Conservation (phyloP, 37 sponge, comb jelly and placozoan species). For the Ephydatia muelleri region DNA sequence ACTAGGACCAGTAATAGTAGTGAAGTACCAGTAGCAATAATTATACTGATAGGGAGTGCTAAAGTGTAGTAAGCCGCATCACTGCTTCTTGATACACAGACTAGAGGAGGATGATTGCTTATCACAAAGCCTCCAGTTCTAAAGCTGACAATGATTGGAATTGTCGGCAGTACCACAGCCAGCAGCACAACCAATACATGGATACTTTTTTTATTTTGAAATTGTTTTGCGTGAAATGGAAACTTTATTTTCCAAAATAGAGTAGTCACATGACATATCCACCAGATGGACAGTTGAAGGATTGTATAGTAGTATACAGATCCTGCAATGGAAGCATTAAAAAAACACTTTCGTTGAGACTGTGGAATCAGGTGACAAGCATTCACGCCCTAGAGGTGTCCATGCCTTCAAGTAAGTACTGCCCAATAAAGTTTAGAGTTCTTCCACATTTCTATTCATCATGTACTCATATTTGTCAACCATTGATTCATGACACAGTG, state of each 20-base stretch:
- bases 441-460: no score
- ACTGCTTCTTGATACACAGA: slow-evolving; percentile 10
- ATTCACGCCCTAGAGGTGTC: no score
- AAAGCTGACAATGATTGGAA: not conserved
- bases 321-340: no score
- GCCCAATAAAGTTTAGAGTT: no score
- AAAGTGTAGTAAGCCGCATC: not conserved
- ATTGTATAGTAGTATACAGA: slow-evolving; percentile 16
- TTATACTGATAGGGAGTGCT: slow-evolving; percentile 24
- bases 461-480: no score
- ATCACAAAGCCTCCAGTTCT: not conserved
- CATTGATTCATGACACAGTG: no score
- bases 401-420: no score
- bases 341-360: not conserved
- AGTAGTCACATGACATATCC: slow-evolving; percentile 23
- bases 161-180: slow-evolving; percentile 21
- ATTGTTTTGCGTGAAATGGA: slow-evolving; percentile 17
- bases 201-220: not conserved
- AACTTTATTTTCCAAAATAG: slow-evolving; percentile 18
- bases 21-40: slow-evolving; percentile 22
- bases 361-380: no score
- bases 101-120: slow-evolving; percentile 7
- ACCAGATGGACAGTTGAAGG: slow-evolving; percentile 19
- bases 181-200: slow-evolving; percentile 1
- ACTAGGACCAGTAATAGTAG: slow-evolving; percentile 26